phyloP scores from a whole-genome alignment of 1,140 invertebrate genomes.

The Drosophila sp. region DNA sequence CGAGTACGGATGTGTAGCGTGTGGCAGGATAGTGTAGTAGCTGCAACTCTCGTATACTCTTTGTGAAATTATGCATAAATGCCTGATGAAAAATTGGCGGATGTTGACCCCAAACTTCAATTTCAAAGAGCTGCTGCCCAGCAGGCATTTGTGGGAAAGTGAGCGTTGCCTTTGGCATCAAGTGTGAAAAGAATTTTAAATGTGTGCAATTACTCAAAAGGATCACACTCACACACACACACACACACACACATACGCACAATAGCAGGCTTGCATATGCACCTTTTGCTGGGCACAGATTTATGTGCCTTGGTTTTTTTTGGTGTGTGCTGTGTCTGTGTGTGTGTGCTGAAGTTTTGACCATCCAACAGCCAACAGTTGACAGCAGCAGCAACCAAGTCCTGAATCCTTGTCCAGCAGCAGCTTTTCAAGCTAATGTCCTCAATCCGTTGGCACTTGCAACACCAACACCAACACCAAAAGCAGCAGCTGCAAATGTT shows the following conservation, averaged over 20 bases:
- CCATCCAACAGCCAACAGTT: constrained; percentile 41
- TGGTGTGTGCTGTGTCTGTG: constrained; percentile 33
- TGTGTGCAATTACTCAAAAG: constrained; percentile 77
- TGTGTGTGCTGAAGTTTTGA: constrained; percentile 43
- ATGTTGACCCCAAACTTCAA: constrained; percentile 63
- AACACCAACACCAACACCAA: constrained; percentile 23
- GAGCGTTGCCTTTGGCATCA: constrained; percentile 60
- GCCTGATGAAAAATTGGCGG: constrained; percentile 58
- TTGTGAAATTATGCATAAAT: constrained; percentile 76
- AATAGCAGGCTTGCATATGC: constrained; percentile 27
- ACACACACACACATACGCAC: constrained; percentile 26
- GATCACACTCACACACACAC: constrained; percentile 15
- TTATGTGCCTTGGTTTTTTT: constrained; percentile 64
- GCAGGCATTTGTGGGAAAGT: constrained; percentile 19
- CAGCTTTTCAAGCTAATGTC: constrained; percentile 76
- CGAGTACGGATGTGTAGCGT: not conserved
- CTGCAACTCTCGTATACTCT: too few relatives aligned
- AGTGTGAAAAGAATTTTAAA: constrained; percentile 80
- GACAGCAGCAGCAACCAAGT: constrained; percentile 37
- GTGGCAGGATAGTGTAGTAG: constrained; percentile 23
- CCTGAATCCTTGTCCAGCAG: constrained; percentile 32
- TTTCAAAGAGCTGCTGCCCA: constrained; percentile 21
- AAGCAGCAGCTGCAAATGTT: constrained; percentile 1
- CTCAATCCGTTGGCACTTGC: constrained; percentile 75
- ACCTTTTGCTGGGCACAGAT: constrained; percentile 70